Evolutionary conservation across 2,797 vertebrate species (phyloP).

Genomic region (Anguilla marmorata): DNA sequence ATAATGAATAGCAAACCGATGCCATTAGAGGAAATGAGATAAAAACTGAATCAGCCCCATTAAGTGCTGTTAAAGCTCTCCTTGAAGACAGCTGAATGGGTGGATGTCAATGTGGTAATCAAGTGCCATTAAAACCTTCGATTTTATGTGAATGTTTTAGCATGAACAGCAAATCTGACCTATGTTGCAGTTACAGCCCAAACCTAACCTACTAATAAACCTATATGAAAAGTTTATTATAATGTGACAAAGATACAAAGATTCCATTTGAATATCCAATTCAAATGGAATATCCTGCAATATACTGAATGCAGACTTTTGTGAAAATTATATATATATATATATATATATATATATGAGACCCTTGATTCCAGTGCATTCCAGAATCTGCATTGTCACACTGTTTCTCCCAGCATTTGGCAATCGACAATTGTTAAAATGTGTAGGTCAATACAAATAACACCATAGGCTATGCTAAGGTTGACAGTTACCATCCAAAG

Average conservation of each 20-base stretch:
- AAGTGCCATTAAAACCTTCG: slow-evolving; percentile 17
- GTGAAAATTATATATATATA: no score
- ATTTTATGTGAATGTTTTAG: slow-evolving; percentile 11
- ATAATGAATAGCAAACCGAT: slow-evolving; percentile 28
- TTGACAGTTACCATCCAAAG: no score
- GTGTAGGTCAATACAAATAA: no score
- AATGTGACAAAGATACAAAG: neutral
- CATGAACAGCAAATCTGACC: slow-evolving; percentile 4
- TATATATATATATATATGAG: no score
- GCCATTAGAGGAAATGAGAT: slow-evolving; percentile 30
- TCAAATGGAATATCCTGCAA: no score
- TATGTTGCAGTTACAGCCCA: neutral
- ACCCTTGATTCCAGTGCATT: no score
- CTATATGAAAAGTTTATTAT: neutral
- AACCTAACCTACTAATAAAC: slow-evolving; percentile 28
- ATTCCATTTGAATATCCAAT: neutral
- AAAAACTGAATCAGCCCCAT: slow-evolving; percentile 27
- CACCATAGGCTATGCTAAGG: no score
- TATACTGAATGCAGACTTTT: no score
- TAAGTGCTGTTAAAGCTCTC: slow-evolving; percentile 28
- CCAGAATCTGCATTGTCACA: no score
- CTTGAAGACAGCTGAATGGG: neutral
- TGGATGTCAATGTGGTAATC: slow-evolving; percentile 11
- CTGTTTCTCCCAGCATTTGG: no score
- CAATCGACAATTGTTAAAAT: no score